phyloP scores from a whole-genome alignment of 1,140 invertebrate genomes.

The Hyles euphorbiae region DNA sequence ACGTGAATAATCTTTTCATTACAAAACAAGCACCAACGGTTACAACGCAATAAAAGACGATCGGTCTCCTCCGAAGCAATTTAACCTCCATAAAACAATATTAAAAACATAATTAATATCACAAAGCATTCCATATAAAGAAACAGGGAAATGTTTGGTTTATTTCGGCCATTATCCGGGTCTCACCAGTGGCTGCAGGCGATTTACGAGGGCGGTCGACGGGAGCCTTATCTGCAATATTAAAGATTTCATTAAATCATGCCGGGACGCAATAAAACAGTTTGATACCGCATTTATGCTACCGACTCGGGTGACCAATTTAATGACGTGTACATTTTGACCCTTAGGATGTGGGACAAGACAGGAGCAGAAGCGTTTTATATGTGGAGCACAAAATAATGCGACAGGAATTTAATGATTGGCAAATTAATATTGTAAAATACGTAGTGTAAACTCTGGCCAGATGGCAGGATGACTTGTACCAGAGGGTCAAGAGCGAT shows the following conservation, averaged over 20 bases:
- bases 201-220: conserved; percentile 48
- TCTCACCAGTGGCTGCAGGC: conserved; percentile 19
- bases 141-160: not conserved
- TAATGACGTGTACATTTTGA: conserved; percentile 60
- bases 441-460: no score
- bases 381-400: not conserved
- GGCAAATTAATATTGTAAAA: no score
- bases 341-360: conserved; percentile 23
- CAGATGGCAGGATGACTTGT: no score
- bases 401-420: no score
- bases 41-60: no score
- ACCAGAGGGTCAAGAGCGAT: no score
- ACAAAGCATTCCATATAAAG: not conserved
- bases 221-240: conserved; percentile 62
- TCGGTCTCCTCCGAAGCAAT: no score
- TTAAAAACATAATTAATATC: no score
- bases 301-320: conserved; percentile 53
- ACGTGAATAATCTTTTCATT: no score
- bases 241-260: conserved; percentile 74
- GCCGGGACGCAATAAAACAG: conserved; percentile 65
- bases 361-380: conserved; percentile 1
- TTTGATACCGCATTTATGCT: conserved; percentile 65
- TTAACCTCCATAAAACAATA: no score
- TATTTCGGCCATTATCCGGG: conserved; percentile 33
- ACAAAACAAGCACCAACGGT: no score